Evolutionary conservation across 2,113 vertebrate species (phyloP).

Genomic region (Mustela nigripes): DNA sequence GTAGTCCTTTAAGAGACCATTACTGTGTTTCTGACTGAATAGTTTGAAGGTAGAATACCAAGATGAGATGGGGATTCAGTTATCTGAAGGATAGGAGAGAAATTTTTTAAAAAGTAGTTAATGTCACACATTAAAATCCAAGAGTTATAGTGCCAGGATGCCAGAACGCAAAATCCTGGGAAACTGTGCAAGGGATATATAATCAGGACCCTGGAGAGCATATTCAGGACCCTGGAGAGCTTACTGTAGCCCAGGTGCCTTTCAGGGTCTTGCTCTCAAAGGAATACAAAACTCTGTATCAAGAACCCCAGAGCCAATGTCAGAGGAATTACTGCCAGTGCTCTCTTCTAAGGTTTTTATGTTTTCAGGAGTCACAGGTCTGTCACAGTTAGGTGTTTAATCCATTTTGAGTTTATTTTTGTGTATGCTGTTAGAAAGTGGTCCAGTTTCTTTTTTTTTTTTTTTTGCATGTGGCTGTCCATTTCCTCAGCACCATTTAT

Average conservation of each 20-base stretch:
- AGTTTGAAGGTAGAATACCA: background rate
- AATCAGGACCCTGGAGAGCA: background rate
- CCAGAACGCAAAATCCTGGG: no score
- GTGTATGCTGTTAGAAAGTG: background rate
- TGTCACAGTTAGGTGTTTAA: background rate
- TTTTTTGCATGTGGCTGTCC: background rate
- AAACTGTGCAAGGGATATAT: background rate
- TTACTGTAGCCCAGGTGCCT: rapidly evolving
- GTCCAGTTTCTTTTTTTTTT: background rate
- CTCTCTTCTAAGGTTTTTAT: background rate
- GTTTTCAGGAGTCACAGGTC: background rate
- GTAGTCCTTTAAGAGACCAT: background rate
- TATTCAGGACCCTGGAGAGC: constrained; percentile 26
- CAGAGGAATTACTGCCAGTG: background rate
- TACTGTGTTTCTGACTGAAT: background rate
- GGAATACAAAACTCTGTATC: background rate
- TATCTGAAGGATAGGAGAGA: background rate
- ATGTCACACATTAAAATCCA: background rate
- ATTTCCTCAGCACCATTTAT: background rate
- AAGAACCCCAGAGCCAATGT: background rate
- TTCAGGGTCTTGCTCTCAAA: background rate
- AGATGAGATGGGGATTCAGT: background rate
- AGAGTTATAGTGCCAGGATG: background rate
- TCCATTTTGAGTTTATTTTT: background rate
- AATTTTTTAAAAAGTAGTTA: background rate